Base-by-base conservation (phyloP, 1,140 invertebrate species). In the Pseudomyrmex cubaensis region DNA sequence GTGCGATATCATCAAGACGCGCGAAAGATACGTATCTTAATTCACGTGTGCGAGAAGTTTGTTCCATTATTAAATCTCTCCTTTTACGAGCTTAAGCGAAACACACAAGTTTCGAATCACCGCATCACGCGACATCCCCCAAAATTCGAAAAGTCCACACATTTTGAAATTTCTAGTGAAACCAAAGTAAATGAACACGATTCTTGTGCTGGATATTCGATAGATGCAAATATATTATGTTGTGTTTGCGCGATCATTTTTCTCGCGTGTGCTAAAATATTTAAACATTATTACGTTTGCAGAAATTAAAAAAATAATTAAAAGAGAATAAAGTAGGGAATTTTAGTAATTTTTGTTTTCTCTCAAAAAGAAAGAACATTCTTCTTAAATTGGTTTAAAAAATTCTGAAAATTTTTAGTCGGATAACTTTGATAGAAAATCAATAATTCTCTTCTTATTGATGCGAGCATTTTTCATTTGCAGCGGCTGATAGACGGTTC, bases 131-230 rank as follows among this genome's bases (percentile, higher is more conserved):
- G 56, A 78, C 44, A 2, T 48, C 10, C 20, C 0, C 7, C 48
- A 35, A 78, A 70, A 48, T 20, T 59, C 35, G 17, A 77, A 22
- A 25, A 77, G 56, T 77, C 35, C 46, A 12, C 48, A 25, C 13
- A 22, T 64, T 69, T 69, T 13, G 76, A 5, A 78, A 70, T 69
- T 78, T 59, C 22, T 7, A 15, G 10, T 3, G 0, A 70, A 78
- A 8, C 52, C 35, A 3, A 2, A n/a, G 8, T n/a, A 10, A 70
- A 35, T 22, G 9, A 48, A 8, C 44, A 59, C 22, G 22, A 17
- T 78, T 15, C 15, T 35, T 7, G 35, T 5, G 35, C 48, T 48
- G 7, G 15, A 70, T 70, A 57, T 70, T 59, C 44, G 22, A 44
- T 25, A 56, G 44, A 9, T 52, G 8, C 25, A 54, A 66, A 17